Conservation (phyloP, 1,140 invertebrate genomes). For the Zaprionus nigranus region DNA sequence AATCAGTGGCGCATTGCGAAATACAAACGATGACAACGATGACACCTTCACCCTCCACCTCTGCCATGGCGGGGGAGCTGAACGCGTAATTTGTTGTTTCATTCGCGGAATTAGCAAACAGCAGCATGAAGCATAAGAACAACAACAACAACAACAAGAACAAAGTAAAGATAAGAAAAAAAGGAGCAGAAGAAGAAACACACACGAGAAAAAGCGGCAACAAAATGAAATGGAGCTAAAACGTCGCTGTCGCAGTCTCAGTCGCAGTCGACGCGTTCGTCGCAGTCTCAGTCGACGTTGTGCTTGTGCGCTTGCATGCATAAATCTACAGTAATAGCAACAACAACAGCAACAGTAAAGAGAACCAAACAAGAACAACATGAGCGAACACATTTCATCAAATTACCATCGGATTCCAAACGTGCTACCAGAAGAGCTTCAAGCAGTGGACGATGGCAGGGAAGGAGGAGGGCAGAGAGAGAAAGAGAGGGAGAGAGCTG, state of each 20-base stretch:
- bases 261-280: constrained; percentile 28
- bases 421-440: constrained; percentile 46
- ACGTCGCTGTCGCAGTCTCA: constrained; percentile 15
- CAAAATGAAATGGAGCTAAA: constrained; percentile 78
- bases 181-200: constrained; percentile 16
- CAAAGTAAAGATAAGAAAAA: constrained; percentile 17
- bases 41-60: constrained; percentile 31
- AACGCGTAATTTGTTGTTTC: constrained; percentile 79
- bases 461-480: neutral
- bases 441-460: neutral
- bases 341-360: constrained; percentile 24
- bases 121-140: constrained; percentile 32
- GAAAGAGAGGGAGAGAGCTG: neutral
- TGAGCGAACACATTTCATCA: constrained; percentile 71
- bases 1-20: constrained; percentile 72
- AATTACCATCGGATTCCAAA: constrained; percentile 77
- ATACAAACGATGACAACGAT: constrained; percentile 63
- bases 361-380: constrained; percentile 51
- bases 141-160: constrained; percentile 29
- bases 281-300: constrained; percentile 8
- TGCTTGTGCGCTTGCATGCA: constrained; percentile 68
- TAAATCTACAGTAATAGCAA: constrained; percentile 77
- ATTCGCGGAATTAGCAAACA: constrained; percentile 80
- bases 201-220: constrained; percentile 36
- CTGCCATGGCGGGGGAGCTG: constrained; percentile 67